These are phyloP conservation scores for Ctenochaetus hawaiiensis DNA, from an alignment of 2,797 vertebrate species.

Conservation along the genomic window DNA sequence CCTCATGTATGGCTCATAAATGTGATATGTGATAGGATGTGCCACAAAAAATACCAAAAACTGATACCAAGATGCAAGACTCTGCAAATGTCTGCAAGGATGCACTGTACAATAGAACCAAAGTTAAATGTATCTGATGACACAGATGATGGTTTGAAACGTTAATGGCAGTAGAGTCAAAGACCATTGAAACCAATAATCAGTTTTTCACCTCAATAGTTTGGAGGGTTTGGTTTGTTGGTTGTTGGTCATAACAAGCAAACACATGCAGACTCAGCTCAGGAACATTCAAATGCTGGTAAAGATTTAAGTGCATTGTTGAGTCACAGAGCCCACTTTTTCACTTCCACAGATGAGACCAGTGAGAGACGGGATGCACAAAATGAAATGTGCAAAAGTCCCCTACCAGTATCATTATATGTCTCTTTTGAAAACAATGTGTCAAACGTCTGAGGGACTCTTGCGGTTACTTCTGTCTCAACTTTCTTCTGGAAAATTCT, in stretches of 20 bases:
- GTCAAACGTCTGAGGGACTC: conserved; percentile 42
- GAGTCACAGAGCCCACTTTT: conserved; percentile 20
- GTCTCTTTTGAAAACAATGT: not conserved
- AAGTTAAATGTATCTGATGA: not conserved
- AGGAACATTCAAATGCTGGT: not conserved
- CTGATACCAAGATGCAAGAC: too few species aligned
- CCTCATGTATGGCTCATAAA: too few species aligned
- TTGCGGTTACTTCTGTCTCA: conserved; percentile 31
- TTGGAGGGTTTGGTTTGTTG: not conserved
- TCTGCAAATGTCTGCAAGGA: too few species aligned
- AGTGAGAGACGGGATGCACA: not conserved
- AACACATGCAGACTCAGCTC: not conserved
- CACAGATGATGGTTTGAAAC: too few species aligned
- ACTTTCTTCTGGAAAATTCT: conserved; percentile 48
- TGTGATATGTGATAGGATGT: too few species aligned
- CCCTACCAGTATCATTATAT: not conserved
- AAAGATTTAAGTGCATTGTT: not conserved
- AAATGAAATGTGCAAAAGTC: conserved; percentile 1
- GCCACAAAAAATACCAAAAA: too few species aligned
- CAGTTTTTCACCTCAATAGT: not conserved
- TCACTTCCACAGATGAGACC: not conserved
- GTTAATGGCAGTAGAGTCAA: not conserved
- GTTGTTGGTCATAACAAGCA: not conserved
- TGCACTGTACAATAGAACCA: too few species aligned
- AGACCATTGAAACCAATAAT: not conserved